Base-by-base conservation (phyloP, 2,113 vertebrate species). In the Ploceus nigricollis region DNA sequence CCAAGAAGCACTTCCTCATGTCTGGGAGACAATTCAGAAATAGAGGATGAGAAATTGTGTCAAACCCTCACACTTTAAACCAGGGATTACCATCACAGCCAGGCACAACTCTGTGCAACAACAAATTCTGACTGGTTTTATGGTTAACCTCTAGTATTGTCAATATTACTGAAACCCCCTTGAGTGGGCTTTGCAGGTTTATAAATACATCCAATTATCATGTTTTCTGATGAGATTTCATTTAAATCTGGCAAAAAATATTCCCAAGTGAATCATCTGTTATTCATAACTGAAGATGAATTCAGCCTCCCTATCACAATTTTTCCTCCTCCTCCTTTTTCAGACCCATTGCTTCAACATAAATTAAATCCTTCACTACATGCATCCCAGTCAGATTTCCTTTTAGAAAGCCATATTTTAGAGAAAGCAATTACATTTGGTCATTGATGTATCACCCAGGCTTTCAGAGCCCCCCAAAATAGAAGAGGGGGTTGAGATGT, bases 271-370 rank as follows among this genome's bases (percentile, higher is more conserved):
- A 93, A 66, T 82, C 73, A 94, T 96, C 78, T 84, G 11, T 95
- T 97, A 92, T 94, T 95, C 84, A 93, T 95, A 95, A 83, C 60
- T 84, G 51, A 48, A 90, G 56, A 94, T 71, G 53, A 72, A 93
- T 87, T 66, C 79, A 89, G 75, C 83, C 60, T 94, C 85, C 87
- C 19, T 39, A 84, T 82, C 83, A 94, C 90, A 94, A 64, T 75
- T 92, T 77, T 66, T 83, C 78, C 77, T 88, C 92, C 81, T 90
- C 86, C 48, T 93, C 83, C 82, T 88, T 93, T 78, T 96, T 82
- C 94, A 96, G 71, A 96, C 71, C 86, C 89, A 82, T 83, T 93
- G 84, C 86, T 68, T 88, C 80, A 24, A 83, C 82, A 60, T 77
- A 81, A 90, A 94, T 94, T 96, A 94, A 94, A 90, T 94, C 89